Percentiles rank a stretch among this genome's conserved stretches.
phyloP scores from a whole-genome alignment of 1,140 invertebrate species.

The Harlomillsia oculata region DNA sequence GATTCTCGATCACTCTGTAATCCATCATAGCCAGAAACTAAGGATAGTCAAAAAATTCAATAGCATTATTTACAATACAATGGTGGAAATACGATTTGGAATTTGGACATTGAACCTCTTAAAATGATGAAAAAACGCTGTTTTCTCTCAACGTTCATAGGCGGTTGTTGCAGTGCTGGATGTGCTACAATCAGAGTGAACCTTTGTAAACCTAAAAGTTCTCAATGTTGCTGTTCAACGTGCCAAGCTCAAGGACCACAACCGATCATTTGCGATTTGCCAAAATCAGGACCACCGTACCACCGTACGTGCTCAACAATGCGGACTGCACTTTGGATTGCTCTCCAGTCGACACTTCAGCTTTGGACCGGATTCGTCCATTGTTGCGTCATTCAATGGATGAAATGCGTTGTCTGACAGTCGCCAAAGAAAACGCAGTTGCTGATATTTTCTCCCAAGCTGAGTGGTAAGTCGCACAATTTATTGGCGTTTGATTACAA shows the following conservation, averaged over 20 bases:
- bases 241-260: slow-evolving; percentile 20
- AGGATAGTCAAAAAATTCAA: no score
- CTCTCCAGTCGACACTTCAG: slow-evolving; percentile 28
- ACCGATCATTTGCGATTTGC: slow-evolving; percentile 26
- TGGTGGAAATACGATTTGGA: no score
- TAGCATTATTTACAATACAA: no score
- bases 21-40: no score
- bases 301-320: slow-evolving; percentile 34
- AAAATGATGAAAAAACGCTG: no score
- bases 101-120: no score
- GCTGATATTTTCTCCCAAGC: slow-evolving; percentile 26
- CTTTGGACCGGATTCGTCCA: slow-evolving; percentile 33
- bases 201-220: no score
- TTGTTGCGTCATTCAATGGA: slow-evolving; percentile 31
- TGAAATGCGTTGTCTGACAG: slow-evolving; percentile 27
- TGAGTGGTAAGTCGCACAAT: slow-evolving; percentile 16
- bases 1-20: no score
- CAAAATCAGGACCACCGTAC: slow-evolving; percentile 23
- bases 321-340: slow-evolving; percentile 35
- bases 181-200: no score
- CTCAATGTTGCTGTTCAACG: slow-evolving; percentile 27
- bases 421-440: slow-evolving; percentile 24
- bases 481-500: no score
- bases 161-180: no score
- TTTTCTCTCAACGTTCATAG: no score